Base-by-base conservation (phyloP, 1,140 invertebrate species). In the Drosophila auraria region DNA sequence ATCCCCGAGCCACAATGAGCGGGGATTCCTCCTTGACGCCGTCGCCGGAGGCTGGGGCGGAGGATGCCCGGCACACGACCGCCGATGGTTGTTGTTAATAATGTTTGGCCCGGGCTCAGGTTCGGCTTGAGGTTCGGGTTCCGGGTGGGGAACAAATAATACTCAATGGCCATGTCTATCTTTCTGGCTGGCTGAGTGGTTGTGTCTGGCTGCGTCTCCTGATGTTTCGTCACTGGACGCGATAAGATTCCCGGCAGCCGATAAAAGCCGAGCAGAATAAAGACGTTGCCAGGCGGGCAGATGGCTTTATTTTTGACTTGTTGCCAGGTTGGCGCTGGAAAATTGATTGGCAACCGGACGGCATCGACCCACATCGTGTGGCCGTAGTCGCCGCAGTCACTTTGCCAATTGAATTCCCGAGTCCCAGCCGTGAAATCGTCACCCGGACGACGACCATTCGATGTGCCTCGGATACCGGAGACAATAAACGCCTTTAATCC, bases 41-140 rank as follows among this genome's bases (percentile, higher is more conserved):
- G 51, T 20, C 38, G 40, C 77, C 53, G 38, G 44, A 70, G 74
- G 75, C 74, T 71, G 44, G 38, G 53, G 17, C 51, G 6, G 3
- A 36, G 38, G 38, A 9, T 59, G 63, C 50, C 58, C 65, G 76
- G 65, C 76, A 79, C 65, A 79, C 76, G 76, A 79, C 75, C 75
- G 51, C 74, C 64, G 57, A 78, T 76, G 66, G 83, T 80, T 87
- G 75, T 82, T 87, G 83, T 87, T 87, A 87, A 87, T 87, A 87
- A 87, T 78, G 83, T 83, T 89, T 80, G 71, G 80, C 42, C 65
- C 40, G 60, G 15, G 12, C 14, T 38, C 12, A 11, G 9, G 33
- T 11, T 44, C 38, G 23, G 33, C 3, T 36, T 1, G 9, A 36
- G 23, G 36, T 9, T 30, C 11, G 36, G 25, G 9, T 20, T 27